A percentile compares a stretch with the other conserved stretches of the same genome.
Evolutionary conservation across 1,140 invertebrate species (phyloP).

Genomic region (Drosophila hydei): DNA sequence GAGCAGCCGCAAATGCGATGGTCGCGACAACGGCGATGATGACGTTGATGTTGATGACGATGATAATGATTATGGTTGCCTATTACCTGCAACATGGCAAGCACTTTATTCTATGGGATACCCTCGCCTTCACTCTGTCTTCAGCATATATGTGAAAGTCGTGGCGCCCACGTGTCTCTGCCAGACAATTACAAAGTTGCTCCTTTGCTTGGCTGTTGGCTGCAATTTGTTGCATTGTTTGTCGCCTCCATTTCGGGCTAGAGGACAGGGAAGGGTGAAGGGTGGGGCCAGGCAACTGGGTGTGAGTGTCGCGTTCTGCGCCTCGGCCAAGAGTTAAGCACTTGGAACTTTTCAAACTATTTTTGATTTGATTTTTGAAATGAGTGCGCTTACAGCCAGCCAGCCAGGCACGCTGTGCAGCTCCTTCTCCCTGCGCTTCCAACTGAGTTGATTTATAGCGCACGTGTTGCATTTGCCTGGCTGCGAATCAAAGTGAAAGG

Average conservation of each 20-base stretch:
- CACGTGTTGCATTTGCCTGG: conserved; percentile 73
- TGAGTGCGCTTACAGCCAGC: conserved; percentile 58
- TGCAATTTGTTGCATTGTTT: conserved; percentile 82
- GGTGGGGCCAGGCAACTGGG: too few species aligned
- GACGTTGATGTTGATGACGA: conserved; percentile 14
- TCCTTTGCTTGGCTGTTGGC: conserved; percentile 51
- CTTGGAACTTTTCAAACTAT: conserved; percentile 78
- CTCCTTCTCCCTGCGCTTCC: not conserved
- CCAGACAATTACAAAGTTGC: conserved; percentile 79
- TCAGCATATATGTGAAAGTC: conserved; percentile 39
- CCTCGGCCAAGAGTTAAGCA: conserved; percentile 62
- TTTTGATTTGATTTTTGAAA: conserved; percentile 82
- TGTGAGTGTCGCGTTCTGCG: conserved; percentile 30
- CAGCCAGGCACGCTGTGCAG: conserved; percentile 14
- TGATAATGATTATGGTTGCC: conserved; percentile 61
- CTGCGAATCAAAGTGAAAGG: conserved; percentile 74
- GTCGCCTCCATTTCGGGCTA: conserved; percentile 31
- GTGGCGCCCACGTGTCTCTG: conserved; percentile 65
- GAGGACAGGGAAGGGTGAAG: not conserved
- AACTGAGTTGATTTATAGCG: conserved; percentile 70
- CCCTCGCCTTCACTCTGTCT: not conserved
- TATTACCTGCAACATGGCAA: conserved; percentile 57
- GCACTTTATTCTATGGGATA: conserved; percentile 23
- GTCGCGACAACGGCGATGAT: not conserved
- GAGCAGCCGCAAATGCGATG: conserved; percentile 41